Base-by-base conservation (phyloP, 2,888 invertebrate species). In the Eledona agricola region DNA sequence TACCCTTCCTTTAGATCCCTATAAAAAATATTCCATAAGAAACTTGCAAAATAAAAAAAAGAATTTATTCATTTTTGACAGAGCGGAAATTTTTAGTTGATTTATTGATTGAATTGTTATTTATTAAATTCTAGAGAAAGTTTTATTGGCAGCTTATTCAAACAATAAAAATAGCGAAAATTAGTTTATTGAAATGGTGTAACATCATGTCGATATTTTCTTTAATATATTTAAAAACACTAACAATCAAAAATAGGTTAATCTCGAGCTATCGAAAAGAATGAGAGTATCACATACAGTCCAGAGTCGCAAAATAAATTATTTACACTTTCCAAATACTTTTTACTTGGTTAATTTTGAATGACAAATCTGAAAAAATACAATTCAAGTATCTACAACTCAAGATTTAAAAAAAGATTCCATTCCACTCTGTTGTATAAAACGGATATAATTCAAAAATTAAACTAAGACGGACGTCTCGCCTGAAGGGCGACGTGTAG, bases 401-500 rank as follows among this genome's bases (percentile, higher is more conserved):
- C 42, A 42, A 13, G 32, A 12, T 40, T 45, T 34, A 15, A 45
- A 45, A 34, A n/a, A n/a, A n/a, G n/a, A n/a, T n/a, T n/a, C n/a
- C 34, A 34, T 45, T 45, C 22, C 5, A 23, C 26, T 3, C 6
- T 15, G 5, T 32, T 31, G 34, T 25, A 34, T n/a, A 45, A 45
- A 45, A 34, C 7, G 16, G 32, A 26, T 47, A 22, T 15, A 22
- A 51, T 37, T 38, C n/a, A 49, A 32, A 35, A 29, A 46, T 23
- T 47, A 15, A 47, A 45, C 55, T 57, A 55, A 55, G 55, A 47
- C 9, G 64, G 49, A 11, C 68, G 66, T 12, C 71, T 64, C 25
- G 73, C 64, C 58, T 75, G 74, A 52, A 89, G 79, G 59, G 89
- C 90, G 64, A 87, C 79, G 74, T 90, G 88, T 62, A 96, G 80